These are phyloP conservation scores for Tragulus kanchil DNA, from an alignment of 2,113 vertebrate genomes.

Conservation along the genomic window DNA sequence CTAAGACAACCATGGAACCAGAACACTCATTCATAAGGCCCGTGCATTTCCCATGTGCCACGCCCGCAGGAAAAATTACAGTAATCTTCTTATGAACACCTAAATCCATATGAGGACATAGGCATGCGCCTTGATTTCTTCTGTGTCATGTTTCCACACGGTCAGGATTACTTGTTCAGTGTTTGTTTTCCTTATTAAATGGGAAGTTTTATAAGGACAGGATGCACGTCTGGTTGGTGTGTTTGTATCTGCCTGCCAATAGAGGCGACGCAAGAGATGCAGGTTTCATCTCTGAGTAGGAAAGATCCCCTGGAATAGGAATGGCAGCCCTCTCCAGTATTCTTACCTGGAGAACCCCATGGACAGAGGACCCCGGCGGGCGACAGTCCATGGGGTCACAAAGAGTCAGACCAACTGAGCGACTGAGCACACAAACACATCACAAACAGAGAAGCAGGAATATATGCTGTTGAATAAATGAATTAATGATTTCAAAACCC, in stretches of 20 bases:
- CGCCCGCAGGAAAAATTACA: neutral
- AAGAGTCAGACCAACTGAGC: neutral
- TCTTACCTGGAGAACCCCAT: neutral
- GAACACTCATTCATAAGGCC: neutral
- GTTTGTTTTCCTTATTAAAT: neutral
- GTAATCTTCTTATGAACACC: neutral
- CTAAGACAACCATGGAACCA: neutral
- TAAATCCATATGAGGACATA: neutral
- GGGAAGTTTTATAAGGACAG: neutral
- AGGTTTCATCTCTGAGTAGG: neutral
- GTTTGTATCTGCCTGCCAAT: neutral
- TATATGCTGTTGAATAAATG: neutral
- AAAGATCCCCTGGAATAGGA: neutral
- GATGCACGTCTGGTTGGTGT: neutral
- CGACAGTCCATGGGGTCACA: neutral
- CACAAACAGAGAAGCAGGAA: neutral
- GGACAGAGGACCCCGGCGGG: neutral
- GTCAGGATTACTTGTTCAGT: neutral
- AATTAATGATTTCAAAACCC: conserved; percentile 19
- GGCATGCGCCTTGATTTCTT: neutral
- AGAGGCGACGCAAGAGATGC: neutral
- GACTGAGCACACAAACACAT: neutral
- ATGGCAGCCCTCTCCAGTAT: neutral
- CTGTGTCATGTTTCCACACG: neutral
- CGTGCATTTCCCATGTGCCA: neutral